These are phyloP conservation scores for Rhinogobius similis DNA, from an alignment of 2,113 vertebrate species.

Conservation along the genomic window DNA sequence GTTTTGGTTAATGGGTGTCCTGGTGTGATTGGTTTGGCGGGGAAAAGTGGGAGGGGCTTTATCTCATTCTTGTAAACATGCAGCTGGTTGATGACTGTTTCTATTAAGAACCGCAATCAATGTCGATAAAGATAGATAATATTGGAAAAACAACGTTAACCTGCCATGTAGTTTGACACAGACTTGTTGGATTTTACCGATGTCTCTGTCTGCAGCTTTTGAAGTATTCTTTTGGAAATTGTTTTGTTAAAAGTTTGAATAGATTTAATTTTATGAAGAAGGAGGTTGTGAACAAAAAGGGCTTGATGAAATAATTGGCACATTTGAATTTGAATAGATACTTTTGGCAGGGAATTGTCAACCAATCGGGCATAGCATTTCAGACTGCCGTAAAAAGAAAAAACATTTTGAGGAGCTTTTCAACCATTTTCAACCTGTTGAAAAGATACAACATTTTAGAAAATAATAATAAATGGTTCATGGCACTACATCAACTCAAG, in stretches of 20 bases:
- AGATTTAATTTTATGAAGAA: background rate
- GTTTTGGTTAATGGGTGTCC: conserved; percentile 51
- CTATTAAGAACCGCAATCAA: conserved; percentile 23
- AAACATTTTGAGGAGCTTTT: no score
- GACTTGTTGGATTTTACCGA: conserved; percentile 26
- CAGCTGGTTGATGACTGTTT: conserved; percentile 50
- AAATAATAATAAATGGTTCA: no score
- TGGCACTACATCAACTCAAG: no score
- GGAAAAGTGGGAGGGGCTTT: conserved; percentile 10
- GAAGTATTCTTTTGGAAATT: background rate
- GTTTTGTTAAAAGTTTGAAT: conserved; percentile 1
- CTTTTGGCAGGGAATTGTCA: background rate
- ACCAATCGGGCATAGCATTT: background rate
- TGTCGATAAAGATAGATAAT: conserved; percentile 51
- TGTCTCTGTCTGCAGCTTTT: conserved; percentile 17
- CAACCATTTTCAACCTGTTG: no score
- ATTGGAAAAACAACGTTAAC: conserved; percentile 37
- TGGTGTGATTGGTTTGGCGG: conserved; percentile 25
- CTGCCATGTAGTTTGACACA: no score
- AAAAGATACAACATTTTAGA: no score
- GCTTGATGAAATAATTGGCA: background rate
- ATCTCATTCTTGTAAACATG: background rate
- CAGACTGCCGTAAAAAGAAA: no score
- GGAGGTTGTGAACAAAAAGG: conserved; percentile 6
- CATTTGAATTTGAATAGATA: background rate